Evolutionary conservation across 2,113 vertebrate genomes (phyloP).

Genomic region (Aplodontia rufa): DNA sequence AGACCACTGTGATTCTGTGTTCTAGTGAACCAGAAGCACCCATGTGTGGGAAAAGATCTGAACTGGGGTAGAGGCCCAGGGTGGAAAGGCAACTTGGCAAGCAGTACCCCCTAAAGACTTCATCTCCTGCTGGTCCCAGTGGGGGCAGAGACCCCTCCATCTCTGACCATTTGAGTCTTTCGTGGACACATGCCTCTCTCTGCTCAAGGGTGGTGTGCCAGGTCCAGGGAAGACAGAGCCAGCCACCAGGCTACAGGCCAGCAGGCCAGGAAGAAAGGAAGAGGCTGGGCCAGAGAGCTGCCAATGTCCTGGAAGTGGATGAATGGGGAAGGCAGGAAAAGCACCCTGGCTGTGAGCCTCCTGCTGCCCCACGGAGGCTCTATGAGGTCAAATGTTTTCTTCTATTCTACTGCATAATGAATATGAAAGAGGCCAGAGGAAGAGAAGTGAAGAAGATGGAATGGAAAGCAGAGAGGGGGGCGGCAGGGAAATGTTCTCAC

Average conservation of each 20-base stretch:
- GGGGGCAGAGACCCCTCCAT: neutral
- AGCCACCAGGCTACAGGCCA: neutral
- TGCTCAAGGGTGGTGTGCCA: neutral
- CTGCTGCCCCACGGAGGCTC: neutral
- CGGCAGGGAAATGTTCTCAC: too few species aligned
- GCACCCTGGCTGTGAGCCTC: too few species aligned
- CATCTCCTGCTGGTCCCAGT: neutral
- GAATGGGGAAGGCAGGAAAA: neutral
- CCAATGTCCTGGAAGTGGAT: neutral
- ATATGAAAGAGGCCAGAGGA: neutral
- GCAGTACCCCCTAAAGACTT: neutral
- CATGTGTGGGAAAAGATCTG: neutral
- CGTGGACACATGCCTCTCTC: neutral
- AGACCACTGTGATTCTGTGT: neutral
- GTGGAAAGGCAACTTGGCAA: rapidly evolving
- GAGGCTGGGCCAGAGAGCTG: neutral
- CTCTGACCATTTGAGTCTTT: neutral
- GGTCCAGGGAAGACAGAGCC: neutral
- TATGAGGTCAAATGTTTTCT: neutral
- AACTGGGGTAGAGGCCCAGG: neutral
- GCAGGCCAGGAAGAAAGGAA: neutral
- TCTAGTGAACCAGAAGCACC: neutral
- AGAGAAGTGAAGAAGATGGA: neutral
- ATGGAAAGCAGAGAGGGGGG: rapidly evolving
- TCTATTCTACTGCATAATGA: neutral